Evolutionary conservation across 2,888 invertebrate genomes (phyloP).

Genomic region (Allygus modestus): DNA sequence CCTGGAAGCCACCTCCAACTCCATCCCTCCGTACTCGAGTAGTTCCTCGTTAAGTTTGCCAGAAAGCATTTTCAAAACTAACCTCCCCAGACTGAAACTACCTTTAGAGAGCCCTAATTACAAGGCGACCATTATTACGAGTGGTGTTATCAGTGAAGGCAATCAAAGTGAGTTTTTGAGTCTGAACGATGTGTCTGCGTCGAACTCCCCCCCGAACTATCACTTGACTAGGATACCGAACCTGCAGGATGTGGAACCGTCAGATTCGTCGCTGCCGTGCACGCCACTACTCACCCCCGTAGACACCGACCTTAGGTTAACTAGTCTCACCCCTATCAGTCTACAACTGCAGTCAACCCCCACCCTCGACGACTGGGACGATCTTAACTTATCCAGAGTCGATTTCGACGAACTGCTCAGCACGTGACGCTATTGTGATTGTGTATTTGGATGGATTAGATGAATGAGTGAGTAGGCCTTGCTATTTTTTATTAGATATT

Average conservation of each 20-base stretch:
- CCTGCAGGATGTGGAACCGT: background rate
- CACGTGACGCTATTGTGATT: background rate
- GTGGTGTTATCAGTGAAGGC: constrained; percentile 7
- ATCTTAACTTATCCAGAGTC: constrained; percentile 34
- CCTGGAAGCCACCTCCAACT: background rate
- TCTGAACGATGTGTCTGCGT: background rate
- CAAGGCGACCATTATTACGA: background rate
- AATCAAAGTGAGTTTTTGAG: constrained; percentile 3
- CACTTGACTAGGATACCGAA: background rate
- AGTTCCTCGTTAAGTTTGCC: constrained; percentile 28
- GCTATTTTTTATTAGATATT: too few species aligned
- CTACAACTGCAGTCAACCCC: constrained; percentile 38
- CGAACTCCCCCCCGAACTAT: constrained; percentile 1
- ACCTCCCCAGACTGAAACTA: background rate
- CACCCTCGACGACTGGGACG: constrained; percentile 40
- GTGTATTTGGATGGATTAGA: background rate
- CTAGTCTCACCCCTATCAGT: constrained; percentile 20
- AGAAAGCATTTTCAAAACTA: background rate
- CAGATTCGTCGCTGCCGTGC: background rate
- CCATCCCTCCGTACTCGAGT: constrained; percentile 24
- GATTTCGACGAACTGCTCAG: constrained; percentile 42
- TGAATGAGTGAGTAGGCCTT: background rate
- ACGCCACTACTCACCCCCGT: background rate
- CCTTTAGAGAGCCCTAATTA: background rate
- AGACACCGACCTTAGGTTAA: background rate